These are phyloP conservation scores for Schlechtendalia chinensis DNA, from an alignment of 1,140 invertebrate genomes.

Conservation along the genomic window DNA sequence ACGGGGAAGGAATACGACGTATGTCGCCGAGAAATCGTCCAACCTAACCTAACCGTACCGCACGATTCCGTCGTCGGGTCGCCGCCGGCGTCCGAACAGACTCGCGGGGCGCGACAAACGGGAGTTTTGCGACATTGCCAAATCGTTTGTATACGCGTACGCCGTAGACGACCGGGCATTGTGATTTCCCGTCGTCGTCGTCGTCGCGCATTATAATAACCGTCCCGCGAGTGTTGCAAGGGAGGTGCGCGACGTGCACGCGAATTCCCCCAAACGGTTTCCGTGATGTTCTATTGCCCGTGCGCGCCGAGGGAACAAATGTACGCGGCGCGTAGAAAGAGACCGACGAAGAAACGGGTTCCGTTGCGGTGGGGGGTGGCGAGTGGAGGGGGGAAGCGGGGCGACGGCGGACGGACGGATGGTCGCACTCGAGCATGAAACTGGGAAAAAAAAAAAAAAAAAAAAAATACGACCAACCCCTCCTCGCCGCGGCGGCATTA, in stretches of 20 bases:
- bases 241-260: not conserved
- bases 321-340: no score
- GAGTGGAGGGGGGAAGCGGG: no score
- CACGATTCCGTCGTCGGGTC: no score
- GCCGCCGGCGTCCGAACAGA: no score
- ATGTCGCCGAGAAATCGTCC: no score
- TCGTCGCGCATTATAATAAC: not conserved
- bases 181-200: not conserved
- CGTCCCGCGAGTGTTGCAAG: slow-evolving; percentile 24
- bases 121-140: slow-evolving; percentile 15
- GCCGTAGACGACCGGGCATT: no score
- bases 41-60: no score
- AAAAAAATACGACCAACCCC: slow-evolving; percentile 16
- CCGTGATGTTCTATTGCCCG: not conserved
- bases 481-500: not conserved
- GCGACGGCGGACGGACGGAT: not conserved
- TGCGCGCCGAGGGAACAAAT: no score
- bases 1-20: no score
- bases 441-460: slow-evolving; percentile 12
- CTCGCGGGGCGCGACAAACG: no score
- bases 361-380: not conserved
- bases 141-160: slow-evolving; percentile 1
- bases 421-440: slow-evolving; percentile 45
- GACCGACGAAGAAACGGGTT: not conserved
- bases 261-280: slow-evolving; percentile 30